These are phyloP conservation scores for Pyrocephalus nanus DNA, from an alignment of 2,797 vertebrate genomes.

Conservation along the genomic window DNA sequence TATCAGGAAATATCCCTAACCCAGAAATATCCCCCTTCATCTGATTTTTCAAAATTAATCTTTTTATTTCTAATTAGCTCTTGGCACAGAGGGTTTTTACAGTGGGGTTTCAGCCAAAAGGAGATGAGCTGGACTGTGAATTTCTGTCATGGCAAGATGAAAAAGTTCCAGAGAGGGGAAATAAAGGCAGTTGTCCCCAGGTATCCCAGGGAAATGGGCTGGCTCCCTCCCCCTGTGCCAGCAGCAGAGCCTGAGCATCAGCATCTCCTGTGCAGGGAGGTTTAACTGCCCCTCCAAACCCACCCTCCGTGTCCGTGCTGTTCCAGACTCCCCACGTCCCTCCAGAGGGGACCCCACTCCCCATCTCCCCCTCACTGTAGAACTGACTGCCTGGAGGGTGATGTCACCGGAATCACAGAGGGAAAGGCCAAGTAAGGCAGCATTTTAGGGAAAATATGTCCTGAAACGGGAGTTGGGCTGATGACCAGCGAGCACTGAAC, in stretches of 20 bases:
- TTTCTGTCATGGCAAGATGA: neutral
- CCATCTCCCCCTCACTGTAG: neutral
- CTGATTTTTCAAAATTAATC: neutral
- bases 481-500: neutral
- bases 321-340: rapidly evolving
- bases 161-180: neutral
- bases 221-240: rapidly evolving
- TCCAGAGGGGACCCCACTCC: rapidly evolving
- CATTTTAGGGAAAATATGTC: neutral
- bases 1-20: neutral
- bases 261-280: rapidly evolving
- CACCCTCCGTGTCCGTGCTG: rapidly evolving
- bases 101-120: neutral
- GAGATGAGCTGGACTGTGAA: neutral
- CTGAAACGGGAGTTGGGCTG: slow-evolving; percentile 46
- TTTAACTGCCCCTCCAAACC: neutral
- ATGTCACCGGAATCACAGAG: slow-evolving; percentile 6
- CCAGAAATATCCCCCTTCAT: neutral
- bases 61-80: neutral
- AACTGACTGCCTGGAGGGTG: neutral
- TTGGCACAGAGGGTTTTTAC: neutral
- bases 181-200: rapidly evolving
- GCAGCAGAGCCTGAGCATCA: neutral
- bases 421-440: slow-evolving; percentile 55
- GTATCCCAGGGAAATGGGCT: neutral